Base-by-base conservation (phyloP, 1,140 invertebrate species). In the Antheraea mylitta region DNA sequence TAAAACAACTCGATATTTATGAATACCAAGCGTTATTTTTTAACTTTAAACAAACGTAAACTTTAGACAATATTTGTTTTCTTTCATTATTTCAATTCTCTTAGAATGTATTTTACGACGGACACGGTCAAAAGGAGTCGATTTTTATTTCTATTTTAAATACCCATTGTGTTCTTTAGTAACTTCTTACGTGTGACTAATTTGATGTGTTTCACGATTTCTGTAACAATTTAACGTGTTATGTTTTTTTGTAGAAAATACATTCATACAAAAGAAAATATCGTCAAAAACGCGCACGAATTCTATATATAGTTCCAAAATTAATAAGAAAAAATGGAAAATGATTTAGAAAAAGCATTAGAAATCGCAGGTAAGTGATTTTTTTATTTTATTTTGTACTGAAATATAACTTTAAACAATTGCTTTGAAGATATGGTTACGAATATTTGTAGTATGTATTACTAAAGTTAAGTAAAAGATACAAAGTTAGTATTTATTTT, bases 271-370 rank as follows among this genome's bases (percentile, higher is more conserved):
- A 53, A 16, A 9, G 45, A 53, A 53, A 53, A 16, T 7, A 6
- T 53, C 16, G 45, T n/a, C 5, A 13, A 53, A 53, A 1, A 53
- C 11, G 45, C 45, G 0, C 8, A 16, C 45, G 16, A 16, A 53
- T 53, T n/a, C 45, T 16, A 6, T 53, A 13, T 53, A 13, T 11
- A 53, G 45, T 53, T 16, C 7, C 22, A 53, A 16, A 16, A 53
- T 53, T 13, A 13, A 18, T 0, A 65, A 4, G 22, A 10, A 65
- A 65, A 19, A 45, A 65, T 65, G 64, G 64, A 65, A 18, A 48
- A 45, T 11, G 45, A 65, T 38, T 65, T 65, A 38, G 64, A 65
- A 3, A 65, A 65, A 19, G 64, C 64, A 18, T 19, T 65, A 18
- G 64, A 65, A 18, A 18, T 65, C 9, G 64, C 64, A 11, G 64